These are phyloP conservation scores for Phalacrocorax brasilianus DNA, from an alignment of 2,113 vertebrate genomes.

Conservation along the genomic window DNA sequence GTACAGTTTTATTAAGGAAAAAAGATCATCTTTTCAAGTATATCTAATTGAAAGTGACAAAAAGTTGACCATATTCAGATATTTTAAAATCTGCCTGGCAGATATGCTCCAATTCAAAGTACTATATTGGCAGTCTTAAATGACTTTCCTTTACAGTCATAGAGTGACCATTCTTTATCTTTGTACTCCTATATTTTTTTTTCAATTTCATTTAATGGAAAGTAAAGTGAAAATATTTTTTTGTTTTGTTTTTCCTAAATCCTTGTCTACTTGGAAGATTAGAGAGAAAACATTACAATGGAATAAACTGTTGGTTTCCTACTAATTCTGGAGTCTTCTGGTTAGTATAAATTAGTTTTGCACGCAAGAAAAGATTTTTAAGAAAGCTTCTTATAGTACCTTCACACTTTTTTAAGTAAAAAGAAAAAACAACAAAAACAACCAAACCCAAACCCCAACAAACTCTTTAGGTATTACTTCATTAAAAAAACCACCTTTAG, in stretches of 20 bases:
- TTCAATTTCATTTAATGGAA: neutral
- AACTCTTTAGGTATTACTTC: neutral
- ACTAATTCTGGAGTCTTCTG: neutral
- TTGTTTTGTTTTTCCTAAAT: neutral
- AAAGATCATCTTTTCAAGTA: neutral
- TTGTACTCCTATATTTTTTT: neutral
- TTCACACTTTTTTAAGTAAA: neutral
- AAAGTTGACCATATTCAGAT: neutral
- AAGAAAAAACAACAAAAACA: neutral
- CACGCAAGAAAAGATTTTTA: neutral
- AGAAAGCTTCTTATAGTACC: neutral
- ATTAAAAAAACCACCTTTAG: accelerated
- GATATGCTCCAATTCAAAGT: neutral
- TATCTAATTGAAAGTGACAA: neutral
- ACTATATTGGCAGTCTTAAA: neutral
- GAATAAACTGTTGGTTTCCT: neutral
- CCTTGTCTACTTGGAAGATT: neutral
- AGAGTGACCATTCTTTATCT: neutral
- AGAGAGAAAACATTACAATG: neutral
- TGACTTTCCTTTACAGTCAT: neutral
- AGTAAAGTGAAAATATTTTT: neutral
- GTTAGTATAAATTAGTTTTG: neutral
- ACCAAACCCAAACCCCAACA: neutral
- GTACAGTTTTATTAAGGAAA: neutral
- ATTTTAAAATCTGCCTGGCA: neutral